Evolutionary conservation across 2,888 invertebrate species (phyloP), one percentile per base, ranked within the genome.

Genomic region (Ennomos fuscantarius): DNA sequence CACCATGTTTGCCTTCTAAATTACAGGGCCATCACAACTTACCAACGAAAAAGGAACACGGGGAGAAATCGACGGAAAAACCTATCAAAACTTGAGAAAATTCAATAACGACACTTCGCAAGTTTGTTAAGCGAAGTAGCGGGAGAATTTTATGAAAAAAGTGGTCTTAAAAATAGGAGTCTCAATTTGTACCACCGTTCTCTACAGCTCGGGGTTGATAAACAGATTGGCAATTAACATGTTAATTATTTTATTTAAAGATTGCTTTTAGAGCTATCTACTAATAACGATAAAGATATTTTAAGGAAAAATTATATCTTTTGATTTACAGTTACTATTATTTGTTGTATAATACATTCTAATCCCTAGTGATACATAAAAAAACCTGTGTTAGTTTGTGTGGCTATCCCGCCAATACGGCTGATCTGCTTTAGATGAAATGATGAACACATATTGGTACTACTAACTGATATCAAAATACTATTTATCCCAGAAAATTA

Each of bases 11-110:
- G 73, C 78, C 70, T 80, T 79, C 78, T 76, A 84, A 86, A 85
- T 87, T 84, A 85, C 81, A 76, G 70, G 79, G 79, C 79, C 78
- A 76, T 79, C 79, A 74, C 72, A 84, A 86, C 78, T 84, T 85
- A 66, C 67, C 68, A 69, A 68, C 74, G 75, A 79, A 82, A 78
- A 80, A 81, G 85, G 86, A 81, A 86, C 87, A 83, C 78, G 63
- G 81, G 78, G 74, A 83, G 81, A 84, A 88, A 87, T 88, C 85
- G 87, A 78, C 84, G 88, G 85, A 86, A 87, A 90, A 86, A 91
- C 91, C 91, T 90, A 91, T 91, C 91, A 91, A 89, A 91, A 91
- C 87, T 91, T 89, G 85, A 83, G 89, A 84, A 89, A 91, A 91
- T 91, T 91, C 89, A 91, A 91, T 91, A 91, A 91, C 82, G 88